Conservation (phyloP, 2,888 invertebrate species). For the Apamea monoglypha region DNA sequence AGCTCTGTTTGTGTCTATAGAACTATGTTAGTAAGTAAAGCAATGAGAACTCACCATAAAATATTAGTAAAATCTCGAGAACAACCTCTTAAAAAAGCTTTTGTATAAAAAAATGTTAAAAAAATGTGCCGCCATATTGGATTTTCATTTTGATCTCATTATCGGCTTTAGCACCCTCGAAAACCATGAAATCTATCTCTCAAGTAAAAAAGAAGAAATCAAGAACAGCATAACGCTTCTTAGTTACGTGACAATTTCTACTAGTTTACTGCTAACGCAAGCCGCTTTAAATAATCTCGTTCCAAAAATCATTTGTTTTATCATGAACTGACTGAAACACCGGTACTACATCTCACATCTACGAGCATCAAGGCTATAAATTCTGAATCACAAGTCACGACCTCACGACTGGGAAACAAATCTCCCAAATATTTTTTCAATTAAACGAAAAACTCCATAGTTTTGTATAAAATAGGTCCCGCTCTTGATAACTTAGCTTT, state of each 20-base stretch:
- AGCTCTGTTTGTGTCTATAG: background rate
- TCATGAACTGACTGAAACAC: background rate
- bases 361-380: conserved; percentile 9
- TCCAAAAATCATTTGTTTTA: background rate
- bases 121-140: background rate
- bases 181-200: background rate
- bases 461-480: background rate
- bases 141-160: background rate
- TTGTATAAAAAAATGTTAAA: background rate
- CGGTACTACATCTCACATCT: background rate
- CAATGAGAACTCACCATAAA: background rate
- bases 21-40: background rate
- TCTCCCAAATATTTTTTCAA: background rate
- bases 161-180: background rate
- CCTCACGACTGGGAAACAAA: background rate
- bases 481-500: conserved; percentile 1
- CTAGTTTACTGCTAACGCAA: background rate
- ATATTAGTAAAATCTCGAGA: background rate
- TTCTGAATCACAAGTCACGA: conserved; percentile 9
- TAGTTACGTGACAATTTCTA: background rate
- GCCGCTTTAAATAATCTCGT: background rate
- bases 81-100: background rate
- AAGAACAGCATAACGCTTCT: background rate
- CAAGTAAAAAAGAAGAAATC: background rate
- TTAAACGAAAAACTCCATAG: background rate